Evolutionary conservation across 2,797 vertebrate genomes (phyloP).

Genomic region (Danio aesculapii): DNA sequence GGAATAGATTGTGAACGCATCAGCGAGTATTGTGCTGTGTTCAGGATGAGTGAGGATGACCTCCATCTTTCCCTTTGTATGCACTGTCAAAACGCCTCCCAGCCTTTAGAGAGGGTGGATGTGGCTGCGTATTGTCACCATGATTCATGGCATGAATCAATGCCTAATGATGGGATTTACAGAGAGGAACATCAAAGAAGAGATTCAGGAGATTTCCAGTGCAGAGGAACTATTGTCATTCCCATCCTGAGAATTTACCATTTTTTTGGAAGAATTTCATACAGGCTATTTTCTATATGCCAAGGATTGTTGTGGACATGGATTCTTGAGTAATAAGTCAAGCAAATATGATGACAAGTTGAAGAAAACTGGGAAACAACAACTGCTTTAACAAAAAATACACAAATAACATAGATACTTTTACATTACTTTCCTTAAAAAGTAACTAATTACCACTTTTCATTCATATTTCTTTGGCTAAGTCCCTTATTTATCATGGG

Average conservation of each 20-base stretch:
- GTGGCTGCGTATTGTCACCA: slow-evolving; percentile 54
- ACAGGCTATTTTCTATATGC: background rate
- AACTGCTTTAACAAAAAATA: background rate
- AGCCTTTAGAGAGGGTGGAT: slow-evolving; percentile 39
- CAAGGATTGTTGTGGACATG: slow-evolving; percentile 12
- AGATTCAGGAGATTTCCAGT: slow-evolving; percentile 52
- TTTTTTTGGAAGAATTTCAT: slow-evolving; percentile 27
- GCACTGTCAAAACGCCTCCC: slow-evolving; percentile 61
- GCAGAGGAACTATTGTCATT: slow-evolving; percentile 18
- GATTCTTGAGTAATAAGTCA: background rate
- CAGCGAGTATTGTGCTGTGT: slow-evolving; percentile 67
- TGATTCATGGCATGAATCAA: slow-evolving; percentile 50
- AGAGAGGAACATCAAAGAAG: slow-evolving; percentile 46
- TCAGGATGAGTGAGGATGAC: slow-evolving; percentile 67
- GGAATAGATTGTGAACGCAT: slow-evolving; percentile 68
- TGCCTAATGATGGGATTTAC: slow-evolving; percentile 59
- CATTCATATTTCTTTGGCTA: too few species aligned
- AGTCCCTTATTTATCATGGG: too few species aligned
- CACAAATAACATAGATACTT: background rate
- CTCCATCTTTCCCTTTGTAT: slow-evolving; percentile 58
- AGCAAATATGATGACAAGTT: background rate
- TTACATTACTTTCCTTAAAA: too few species aligned
- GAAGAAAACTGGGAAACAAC: background rate
- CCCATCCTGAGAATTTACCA: background rate
- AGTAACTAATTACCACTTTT: too few species aligned